Conservation (phyloP, 1,140 invertebrate species). For the Leptinotarsa undecemlineata region DNA sequence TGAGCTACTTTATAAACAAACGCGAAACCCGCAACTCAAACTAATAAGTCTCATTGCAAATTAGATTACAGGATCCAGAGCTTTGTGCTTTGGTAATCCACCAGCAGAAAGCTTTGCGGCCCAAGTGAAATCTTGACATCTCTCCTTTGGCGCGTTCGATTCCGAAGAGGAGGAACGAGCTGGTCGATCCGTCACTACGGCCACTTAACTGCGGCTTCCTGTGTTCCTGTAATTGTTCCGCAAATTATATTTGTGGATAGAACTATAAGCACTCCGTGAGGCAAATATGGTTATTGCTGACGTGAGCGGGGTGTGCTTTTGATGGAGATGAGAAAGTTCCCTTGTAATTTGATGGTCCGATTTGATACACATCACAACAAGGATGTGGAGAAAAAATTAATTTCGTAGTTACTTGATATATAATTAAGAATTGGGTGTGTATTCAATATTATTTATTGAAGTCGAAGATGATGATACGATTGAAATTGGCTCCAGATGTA, state of each 20-base stretch:
- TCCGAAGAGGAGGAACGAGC: constrained; percentile 20
- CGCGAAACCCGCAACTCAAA: constrained; percentile 48
- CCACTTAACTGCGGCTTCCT: constrained; percentile 52
- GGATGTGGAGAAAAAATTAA: too few species aligned
- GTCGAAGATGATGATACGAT: too few species aligned
- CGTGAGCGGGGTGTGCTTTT: constrained; percentile 41
- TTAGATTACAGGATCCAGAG: constrained; percentile 53
- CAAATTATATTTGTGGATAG: constrained; percentile 53
- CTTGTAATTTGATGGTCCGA: not conserved
- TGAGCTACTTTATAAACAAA: constrained; percentile 49
- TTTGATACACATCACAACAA: too few species aligned
- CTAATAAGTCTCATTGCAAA: constrained; percentile 56
- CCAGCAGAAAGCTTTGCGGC: constrained; percentile 49
- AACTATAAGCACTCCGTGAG: constrained; percentile 47
- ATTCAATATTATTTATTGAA: too few species aligned
- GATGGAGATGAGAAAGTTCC: constrained; percentile 22
- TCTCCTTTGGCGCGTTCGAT: constrained; percentile 32
- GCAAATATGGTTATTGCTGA: constrained; percentile 51
- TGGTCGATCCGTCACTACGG: constrained; percentile 36
- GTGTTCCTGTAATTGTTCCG: constrained; percentile 51
- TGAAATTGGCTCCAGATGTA: too few species aligned
- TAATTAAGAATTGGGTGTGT: too few species aligned
- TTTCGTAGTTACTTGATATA: too few species aligned
- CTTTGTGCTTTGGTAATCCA: constrained; percentile 53
- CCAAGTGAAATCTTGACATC: constrained; percentile 28